Evolutionary conservation across 2,113 vertebrate genomes (phyloP).

Genomic region (Antechinus stuartii): DNA sequence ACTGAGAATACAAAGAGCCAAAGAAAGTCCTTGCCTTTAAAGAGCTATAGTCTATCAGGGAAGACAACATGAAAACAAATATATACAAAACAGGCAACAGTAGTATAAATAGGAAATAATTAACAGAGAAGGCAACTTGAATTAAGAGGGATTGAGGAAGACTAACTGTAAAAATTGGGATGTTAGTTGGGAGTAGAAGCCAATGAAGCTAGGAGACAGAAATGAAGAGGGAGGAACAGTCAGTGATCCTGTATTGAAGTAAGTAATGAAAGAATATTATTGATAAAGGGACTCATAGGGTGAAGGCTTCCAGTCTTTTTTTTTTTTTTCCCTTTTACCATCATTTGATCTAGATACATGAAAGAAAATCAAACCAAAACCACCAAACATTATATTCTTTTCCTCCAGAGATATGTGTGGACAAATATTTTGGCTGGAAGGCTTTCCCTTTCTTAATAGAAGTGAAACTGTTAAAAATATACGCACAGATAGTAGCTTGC

Average conservation of each 20-base stretch:
- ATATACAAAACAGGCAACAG: background rate
- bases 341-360: background rate
- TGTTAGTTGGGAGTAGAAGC: background rate
- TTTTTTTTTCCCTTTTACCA: too few species aligned
- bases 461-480: background rate
- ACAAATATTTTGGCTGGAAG: background rate
- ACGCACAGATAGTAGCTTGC: too few species aligned
- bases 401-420: too few species aligned
- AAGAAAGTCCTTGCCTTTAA: background rate
- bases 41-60: background rate
- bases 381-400: background rate
- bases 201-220: background rate
- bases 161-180: background rate
- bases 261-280: background rate
- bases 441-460: background rate
- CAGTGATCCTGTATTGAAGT: background rate
- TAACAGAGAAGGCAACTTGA: background rate
- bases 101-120: background rate
- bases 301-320: background rate
- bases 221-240: background rate
- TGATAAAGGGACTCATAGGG: background rate
- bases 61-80: background rate
- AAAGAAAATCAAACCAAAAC: background rate
- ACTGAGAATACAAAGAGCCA: background rate
- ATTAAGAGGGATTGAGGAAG: background rate